Percentiles rank a stretch among this genome's conserved stretches.
phyloP scores from a whole-genome alignment of 2,888 invertebrate genomes.

The Stratiomys singularior region DNA sequence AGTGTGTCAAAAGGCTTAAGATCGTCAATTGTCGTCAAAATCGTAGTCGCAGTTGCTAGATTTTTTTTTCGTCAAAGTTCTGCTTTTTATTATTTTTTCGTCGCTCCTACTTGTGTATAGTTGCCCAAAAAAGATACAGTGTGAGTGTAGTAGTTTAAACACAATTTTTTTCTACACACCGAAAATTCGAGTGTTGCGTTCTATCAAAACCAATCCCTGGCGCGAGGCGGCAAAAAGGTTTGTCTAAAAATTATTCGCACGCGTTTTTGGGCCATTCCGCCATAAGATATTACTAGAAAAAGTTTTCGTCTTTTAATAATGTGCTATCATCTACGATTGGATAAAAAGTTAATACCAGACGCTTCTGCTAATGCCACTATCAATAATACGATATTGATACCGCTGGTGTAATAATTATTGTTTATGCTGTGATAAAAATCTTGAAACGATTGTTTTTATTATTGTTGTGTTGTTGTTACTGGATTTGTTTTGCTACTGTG shows the following conservation, averaged over 20 bases:
- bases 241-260: conserved; percentile 21
- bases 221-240: conserved; percentile 29
- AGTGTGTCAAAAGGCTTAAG: conserved; percentile 9
- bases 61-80: no score
- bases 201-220: conserved; percentile 14
- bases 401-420: conserved; percentile 34
- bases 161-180: conserved; percentile 18
- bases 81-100: neutral
- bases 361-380: neutral
- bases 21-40: conserved; percentile 46
- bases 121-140: conserved; percentile 20
- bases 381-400: conserved; percentile 5
- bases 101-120: conserved; percentile 17
- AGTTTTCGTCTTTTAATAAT: conserved; percentile 8
- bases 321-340: conserved; percentile 22
- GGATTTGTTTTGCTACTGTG: neutral
- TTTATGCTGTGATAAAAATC: conserved; percentile 35
- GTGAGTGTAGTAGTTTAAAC: conserved; percentile 35
- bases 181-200: conserved; percentile 25
- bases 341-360: neutral
- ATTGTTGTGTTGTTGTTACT: conserved; percentile 8
- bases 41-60: neutral
- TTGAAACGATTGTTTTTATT: neutral
- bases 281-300: conserved; percentile 26
- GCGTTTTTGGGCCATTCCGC: conserved; percentile 20